Evolutionary conservation across 2,888 invertebrate species (phyloP).

Genomic region (Cenopis cana): DNA sequence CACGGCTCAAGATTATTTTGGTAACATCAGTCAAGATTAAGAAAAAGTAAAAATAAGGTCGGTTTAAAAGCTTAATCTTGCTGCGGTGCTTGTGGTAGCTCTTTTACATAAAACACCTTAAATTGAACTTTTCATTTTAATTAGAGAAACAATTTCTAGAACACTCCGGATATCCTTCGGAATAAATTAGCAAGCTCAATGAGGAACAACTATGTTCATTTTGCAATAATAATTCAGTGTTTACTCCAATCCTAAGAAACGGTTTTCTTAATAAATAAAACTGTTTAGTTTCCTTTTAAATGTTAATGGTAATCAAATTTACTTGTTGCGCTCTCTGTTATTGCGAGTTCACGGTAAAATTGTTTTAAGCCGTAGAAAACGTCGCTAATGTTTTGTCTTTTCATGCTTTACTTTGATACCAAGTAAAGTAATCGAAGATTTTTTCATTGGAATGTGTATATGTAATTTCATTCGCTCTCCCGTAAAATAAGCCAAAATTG

Average conservation of each 20-base stretch:
- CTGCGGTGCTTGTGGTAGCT: constrained; percentile 52
- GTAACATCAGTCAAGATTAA: constrained; percentile 66
- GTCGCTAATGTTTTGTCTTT: background rate
- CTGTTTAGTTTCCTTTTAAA: background rate
- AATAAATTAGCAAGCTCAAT: constrained; percentile 23
- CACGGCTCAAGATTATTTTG: constrained; percentile 58
- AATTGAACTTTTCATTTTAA: constrained; percentile 49
- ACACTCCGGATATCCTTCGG: background rate
- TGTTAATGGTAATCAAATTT: background rate
- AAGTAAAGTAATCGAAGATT: too few relatives aligned
- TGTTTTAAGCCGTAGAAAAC: background rate
- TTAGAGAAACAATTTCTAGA: constrained; percentile 25
- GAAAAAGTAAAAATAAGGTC: constrained; percentile 59
- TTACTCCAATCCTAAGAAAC: background rate
- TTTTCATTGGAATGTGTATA: too few relatives aligned
- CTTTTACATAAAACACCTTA: constrained; percentile 60
- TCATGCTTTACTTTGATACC: too few relatives aligned
- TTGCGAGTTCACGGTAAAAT: background rate
- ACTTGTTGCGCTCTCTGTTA: background rate
- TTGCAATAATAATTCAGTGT: constrained; percentile 6
- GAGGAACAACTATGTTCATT: constrained; percentile 7
- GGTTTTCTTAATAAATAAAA: background rate
- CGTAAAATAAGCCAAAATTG: too few relatives aligned
- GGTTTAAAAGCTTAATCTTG: constrained; percentile 63
- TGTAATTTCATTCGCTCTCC: too few relatives aligned